phyloP scores from a whole-genome alignment of 2,113 vertebrate species.

The Oreochromis aureus region DNA sequence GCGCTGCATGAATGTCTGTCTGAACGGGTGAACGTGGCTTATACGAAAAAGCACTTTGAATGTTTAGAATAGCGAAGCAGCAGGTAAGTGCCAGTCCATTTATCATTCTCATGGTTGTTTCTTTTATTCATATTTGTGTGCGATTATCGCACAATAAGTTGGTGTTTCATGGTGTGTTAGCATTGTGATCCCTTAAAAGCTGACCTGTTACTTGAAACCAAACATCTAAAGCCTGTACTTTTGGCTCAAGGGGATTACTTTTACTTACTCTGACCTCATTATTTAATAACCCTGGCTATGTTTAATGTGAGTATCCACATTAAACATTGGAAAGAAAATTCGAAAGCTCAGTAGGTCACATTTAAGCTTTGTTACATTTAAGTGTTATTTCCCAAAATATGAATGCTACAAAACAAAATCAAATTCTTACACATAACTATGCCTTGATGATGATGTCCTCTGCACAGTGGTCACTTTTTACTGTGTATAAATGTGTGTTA shows the following conservation, averaged over 20 bases:
- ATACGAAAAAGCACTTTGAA: neutral
- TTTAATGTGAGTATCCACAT: neutral
- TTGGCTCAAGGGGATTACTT: neutral
- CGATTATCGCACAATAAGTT: neutral
- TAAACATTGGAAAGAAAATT: neutral
- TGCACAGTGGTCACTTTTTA: neutral
- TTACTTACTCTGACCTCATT: neutral
- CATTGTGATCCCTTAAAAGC: neutral
- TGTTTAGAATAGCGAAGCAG: neutral
- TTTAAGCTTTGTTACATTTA: neutral
- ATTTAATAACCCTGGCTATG: neutral
- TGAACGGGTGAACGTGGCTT: neutral
- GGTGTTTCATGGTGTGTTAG: neutral
- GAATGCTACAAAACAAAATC: neutral
- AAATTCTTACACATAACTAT: neutral
- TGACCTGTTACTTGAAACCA: neutral
- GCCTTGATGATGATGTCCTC: fast-evolving
- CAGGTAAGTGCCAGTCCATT: neutral
- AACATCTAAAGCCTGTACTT: neutral
- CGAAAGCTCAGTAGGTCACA: fast-evolving
- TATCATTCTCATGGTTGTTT: neutral
- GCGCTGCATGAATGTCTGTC: neutral
- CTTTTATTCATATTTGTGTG: neutral
- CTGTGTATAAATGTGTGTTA: neutral
- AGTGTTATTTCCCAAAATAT: neutral